Percentiles rank a stretch among this genome's conserved stretches.
These are phyloP conservation scores for Neodiprion virginianus DNA, from an alignment of 1,140 invertebrate species.

Conservation along the genomic window DNA sequence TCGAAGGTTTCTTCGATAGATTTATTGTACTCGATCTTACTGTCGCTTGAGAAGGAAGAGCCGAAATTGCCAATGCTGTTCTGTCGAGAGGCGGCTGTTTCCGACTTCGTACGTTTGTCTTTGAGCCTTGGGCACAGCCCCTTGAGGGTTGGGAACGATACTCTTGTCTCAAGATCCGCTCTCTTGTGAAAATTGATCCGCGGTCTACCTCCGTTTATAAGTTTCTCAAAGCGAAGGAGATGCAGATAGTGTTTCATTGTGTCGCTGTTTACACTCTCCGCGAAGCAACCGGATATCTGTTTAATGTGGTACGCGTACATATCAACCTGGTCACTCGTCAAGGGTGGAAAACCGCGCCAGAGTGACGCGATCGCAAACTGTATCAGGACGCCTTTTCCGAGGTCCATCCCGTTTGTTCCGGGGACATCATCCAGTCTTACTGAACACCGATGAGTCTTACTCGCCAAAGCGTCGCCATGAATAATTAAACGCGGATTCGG, in stretches of 20 bases:
- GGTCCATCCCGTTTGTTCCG: slow-evolving; percentile 10
- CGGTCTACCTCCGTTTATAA: slow-evolving; percentile 21
- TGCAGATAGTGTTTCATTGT: slow-evolving; percentile 30
- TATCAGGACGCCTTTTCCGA: slow-evolving; percentile 14
- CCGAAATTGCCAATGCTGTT: not conserved
- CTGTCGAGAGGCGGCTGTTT: not conserved
- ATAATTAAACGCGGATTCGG: slow-evolving; percentile 27
- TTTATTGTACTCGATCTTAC: slow-evolving; percentile 21
- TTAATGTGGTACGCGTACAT: slow-evolving; percentile 26
- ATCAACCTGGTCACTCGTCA: not conserved
- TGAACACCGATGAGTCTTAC: slow-evolving; percentile 22
- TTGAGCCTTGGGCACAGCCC: not conserved
- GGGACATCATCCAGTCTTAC: not conserved
- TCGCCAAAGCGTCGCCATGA: slow-evolving; percentile 28
- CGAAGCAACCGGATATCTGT: slow-evolving; percentile 24
- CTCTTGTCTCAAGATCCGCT: not conserved
- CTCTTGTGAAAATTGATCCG: not conserved
- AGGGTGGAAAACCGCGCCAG: not conserved
- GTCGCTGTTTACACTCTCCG: slow-evolving; percentile 15
- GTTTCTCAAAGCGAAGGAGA: slow-evolving; percentile 34
- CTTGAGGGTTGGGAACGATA: not conserved
- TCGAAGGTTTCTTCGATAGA: slow-evolving; percentile 19
- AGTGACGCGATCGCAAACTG: slow-evolving; percentile 21
- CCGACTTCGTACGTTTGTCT: not conserved
- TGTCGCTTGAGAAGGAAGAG: slow-evolving; percentile 14